Evolutionary conservation across 1,140 invertebrate species (phyloP).

Genomic region (Brachionus rotundiformis): DNA sequence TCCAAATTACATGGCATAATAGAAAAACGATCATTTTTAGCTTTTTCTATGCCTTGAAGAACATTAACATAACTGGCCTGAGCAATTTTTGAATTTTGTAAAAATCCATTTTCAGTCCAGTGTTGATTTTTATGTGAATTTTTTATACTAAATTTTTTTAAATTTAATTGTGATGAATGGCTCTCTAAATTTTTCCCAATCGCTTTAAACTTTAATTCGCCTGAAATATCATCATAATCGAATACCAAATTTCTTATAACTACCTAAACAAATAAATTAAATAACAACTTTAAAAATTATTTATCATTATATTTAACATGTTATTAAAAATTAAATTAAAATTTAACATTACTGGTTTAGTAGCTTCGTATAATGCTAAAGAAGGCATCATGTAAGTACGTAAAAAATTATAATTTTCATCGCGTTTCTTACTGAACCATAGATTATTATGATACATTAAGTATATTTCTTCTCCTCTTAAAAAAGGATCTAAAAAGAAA

Average conservation of each 20-base stretch:
- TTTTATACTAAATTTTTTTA: background rate
- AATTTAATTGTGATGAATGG: constrained; percentile 34
- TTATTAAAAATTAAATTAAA: background rate
- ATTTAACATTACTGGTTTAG: background rate
- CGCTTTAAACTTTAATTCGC: constrained; percentile 6
- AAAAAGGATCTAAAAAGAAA: background rate
- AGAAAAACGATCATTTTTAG: constrained; percentile 30
- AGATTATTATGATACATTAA: constrained; percentile 48
- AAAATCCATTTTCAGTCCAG: constrained; percentile 28
- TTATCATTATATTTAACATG: too few species aligned
- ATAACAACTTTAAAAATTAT: background rate
- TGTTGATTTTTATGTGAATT: background rate
- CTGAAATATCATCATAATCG: background rate
- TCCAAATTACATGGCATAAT: constrained; percentile 51
- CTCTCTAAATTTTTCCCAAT: constrained; percentile 22
- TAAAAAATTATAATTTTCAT: constrained; percentile 47
- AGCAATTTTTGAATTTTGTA: constrained; percentile 26
- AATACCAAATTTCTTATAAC: constrained; percentile 31
- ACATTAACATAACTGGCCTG: constrained; percentile 27
- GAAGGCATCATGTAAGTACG: constrained; percentile 39
- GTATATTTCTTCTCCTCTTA: constrained; percentile 44
- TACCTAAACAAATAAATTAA: background rate
- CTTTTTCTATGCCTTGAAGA: constrained; percentile 50
- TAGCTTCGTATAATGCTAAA: background rate
- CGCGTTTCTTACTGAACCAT: constrained; percentile 41